Evolutionary conservation across 2,888 invertebrate genomes (phyloP), one percentile per base, ranked within the genome.

Genomic region (Helleia helle): DNA sequence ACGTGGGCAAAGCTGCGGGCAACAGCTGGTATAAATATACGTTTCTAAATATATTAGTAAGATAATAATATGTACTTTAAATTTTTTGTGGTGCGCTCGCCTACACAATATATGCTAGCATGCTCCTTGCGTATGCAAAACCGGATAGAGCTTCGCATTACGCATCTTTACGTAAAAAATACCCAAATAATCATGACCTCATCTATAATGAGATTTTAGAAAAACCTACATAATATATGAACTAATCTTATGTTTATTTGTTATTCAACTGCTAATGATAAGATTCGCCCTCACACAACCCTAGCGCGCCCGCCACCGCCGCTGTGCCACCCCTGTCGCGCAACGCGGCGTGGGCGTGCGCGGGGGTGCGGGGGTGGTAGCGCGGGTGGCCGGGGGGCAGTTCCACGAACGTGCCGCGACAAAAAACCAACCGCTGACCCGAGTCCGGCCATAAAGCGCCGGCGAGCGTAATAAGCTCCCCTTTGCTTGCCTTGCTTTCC

Each of bases 401-500:
- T 39, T 40, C 43, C 41, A 42, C 54, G 65, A 67, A 71, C 74
- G 74, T 71, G 77, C 74, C 61, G 64, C 71, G 77, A 73, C 75
- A 76, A 75, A 75, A 76, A 73, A 51, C 65, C 70, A 63, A 62
- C 50, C 63, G 65, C 69, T 75, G 73, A 73, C 75, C 72, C 71
- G 58, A 58, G 70, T 67, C 71, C 74, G 62, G 70, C 62, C 70
- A 67, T 76, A 73, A 75, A 79, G 71, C 68, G 70, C 61, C 64
- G 55, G 70, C 66, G 62, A 65, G 62, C 68, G 71, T 67, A 68
- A 67, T 69, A 67, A 67, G 65, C 57, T 47, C 65, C 68, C 66
- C 67, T 61, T 66, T 65, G 70, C 70, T 68, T 66, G 68, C 66
- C 62, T 67, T 66, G 65, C 71, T 60, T 38, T 59, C 62, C 59